Base-by-base conservation (phyloP, 2,797 vertebrate species). In the Alectoris magna region DNA sequence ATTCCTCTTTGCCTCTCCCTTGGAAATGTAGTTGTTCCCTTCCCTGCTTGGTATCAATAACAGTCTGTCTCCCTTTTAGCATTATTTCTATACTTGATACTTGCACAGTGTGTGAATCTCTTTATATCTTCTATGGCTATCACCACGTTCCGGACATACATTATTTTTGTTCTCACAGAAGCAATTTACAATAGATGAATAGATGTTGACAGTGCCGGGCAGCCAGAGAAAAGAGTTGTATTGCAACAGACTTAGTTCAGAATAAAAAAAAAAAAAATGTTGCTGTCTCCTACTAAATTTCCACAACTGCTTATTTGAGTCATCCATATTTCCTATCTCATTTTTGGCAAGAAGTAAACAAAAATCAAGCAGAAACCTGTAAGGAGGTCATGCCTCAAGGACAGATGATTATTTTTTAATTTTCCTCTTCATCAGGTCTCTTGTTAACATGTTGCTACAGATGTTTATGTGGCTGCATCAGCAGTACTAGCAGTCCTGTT, bases 1-100 rank as follows among this genome's bases (percentile, higher is more conserved):
- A 93, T 94, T 96, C 88, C 56, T 93, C 75, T 97, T 95, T 88
- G 85, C 91, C 49, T 91, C 76, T 94, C 73, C 89, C 89, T 94
- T 95, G 91, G 92, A 96, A 92, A 87, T 95, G 86, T 95, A 91
- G 93, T 96, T 96, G 92, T 94, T 91, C 94, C 90, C 88, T 94
- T 94, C 84, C 56, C 94, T 95, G 93, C 87, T 95, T 95, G 89
- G 78, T 96, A 94, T 95, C 92, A 96, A 72, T 85, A 95, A 78
- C 91, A 93, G 84, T 94, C 86, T 97, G 84, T 91, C 88, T 96
- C 81, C 87, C 69, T 86, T 93, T 64, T 84, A 79, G 71, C 63
- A 79, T 93, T 82, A 93, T 91, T 96, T 95, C 74, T 84, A 64
- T 75, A 60, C 74, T 93, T 66, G 64, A 15, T 87, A 74, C 56